Percentiles rank a stretch among this genome's conserved stretches.
These are phyloP conservation scores for Dromiciops gliroides DNA, from an alignment of 2,113 vertebrate genomes.

Conservation along the genomic window DNA sequence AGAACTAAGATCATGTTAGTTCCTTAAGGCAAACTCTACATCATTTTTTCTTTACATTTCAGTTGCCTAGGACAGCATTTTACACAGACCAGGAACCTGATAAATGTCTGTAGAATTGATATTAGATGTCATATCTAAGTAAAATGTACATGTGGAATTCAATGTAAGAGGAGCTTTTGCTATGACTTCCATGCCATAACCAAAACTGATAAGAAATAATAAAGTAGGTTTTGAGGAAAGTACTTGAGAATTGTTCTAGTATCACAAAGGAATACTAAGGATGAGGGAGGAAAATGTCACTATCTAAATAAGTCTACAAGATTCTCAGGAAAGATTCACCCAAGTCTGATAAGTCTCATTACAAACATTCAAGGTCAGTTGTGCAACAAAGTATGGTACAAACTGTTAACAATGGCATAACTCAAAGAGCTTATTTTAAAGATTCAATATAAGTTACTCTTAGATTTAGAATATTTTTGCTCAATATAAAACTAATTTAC, in stretches of 20 bases:
- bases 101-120: background rate
- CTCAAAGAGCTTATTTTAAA: slow-evolving; percentile 21
- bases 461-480: slow-evolving; percentile 24
- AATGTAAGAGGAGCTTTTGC: background rate
- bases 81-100: background rate
- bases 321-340: background rate
- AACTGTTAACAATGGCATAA: background rate
- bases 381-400: slow-evolving; percentile 7
- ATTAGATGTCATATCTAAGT: background rate
- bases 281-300: background rate
- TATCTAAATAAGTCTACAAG: background rate
- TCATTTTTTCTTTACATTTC: background rate
- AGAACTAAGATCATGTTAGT: background rate
- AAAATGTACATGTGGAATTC: background rate
- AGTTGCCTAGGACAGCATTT: background rate
- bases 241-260: background rate
- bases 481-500: slow-evolving; percentile 47
- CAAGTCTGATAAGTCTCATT: slow-evolving; percentile 31
- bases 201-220: background rate
- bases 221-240: background rate
- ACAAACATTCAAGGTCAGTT: background rate
- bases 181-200: background rate
- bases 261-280: slow-evolving; percentile 26
- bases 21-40: background rate
- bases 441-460: slow-evolving; percentile 6